Conservation (phyloP, 2,888 invertebrate genomes). For the Sthenelais limicola region DNA sequence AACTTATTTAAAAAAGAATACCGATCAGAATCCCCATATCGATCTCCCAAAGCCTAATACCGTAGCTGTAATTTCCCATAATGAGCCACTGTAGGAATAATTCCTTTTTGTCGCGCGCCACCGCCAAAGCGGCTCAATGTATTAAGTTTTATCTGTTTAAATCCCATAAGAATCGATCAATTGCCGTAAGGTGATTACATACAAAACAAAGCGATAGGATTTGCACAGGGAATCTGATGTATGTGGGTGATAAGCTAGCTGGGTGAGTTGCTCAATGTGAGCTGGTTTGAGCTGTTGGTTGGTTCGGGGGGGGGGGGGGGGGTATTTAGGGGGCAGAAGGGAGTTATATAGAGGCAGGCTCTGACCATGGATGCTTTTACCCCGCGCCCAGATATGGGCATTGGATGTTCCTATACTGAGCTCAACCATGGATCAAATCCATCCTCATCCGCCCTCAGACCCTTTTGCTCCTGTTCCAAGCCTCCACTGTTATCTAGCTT, state of each 20-base stretch:
- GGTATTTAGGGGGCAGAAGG: no score
- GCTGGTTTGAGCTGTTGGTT: no score
- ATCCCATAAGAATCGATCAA: conserved; percentile 42
- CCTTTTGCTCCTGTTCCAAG: no score
- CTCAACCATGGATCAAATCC: no score
- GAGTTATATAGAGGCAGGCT: no score
- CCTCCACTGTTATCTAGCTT: no score
- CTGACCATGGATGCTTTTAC: no score
- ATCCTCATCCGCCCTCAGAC: no score
- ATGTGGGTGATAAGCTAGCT: conserved; percentile 34
- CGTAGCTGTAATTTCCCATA: conserved; percentile 40
- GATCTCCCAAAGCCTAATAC: conserved; percentile 39
- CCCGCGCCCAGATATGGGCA: no score
- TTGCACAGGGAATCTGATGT: conserved; percentile 23
- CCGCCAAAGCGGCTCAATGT: conserved; percentile 37
- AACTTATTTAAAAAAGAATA: conserved; percentile 33
- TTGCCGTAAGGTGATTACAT: conserved; percentile 41
- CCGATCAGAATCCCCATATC: conserved; percentile 19
- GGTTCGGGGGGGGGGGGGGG: no score
- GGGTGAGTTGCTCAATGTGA: no score
- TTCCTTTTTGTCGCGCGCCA: conserved; percentile 40
- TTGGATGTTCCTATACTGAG: no score
- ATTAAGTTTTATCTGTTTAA: conserved; percentile 43
- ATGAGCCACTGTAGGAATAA: conserved; percentile 40
- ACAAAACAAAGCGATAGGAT: conserved; percentile 42